Evolutionary conservation across 30 jellyfish, hydroid and myxozoan species (phyloP).

Genomic region (Clytia hemisphaerica): DNA sequence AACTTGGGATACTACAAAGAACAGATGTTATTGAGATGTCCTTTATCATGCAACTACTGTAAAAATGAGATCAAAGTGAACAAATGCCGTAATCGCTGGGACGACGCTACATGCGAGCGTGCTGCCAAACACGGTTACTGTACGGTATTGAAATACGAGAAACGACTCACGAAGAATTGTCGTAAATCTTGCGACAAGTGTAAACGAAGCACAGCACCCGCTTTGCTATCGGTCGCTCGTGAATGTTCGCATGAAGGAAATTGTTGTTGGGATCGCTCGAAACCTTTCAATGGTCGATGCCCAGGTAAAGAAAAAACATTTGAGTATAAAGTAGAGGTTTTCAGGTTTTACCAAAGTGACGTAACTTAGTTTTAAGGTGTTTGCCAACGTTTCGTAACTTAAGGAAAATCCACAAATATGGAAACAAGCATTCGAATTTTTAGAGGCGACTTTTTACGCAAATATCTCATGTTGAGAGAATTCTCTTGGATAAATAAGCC

Average conservation of each 20-base stretch:
- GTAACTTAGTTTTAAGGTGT: no score
- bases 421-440: no score
- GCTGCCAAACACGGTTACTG: background rate
- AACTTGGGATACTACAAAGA: constrained; percentile 6
- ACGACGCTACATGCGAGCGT: background rate
- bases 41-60: background rate
- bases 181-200: constrained; percentile 4
- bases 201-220: background rate
- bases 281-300: constrained; percentile 1
- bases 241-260: background rate
- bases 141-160: background rate
- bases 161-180: background rate
- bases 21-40: constrained; percentile 1
- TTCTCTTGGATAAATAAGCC: no score
- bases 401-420: no score
- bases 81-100: no score
- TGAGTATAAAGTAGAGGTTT: no score
- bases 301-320: background rate
- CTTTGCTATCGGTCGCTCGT: background rate
- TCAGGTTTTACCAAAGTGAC: no score
- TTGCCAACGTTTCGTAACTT: no score
- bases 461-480: no score
- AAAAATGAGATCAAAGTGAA: no score
- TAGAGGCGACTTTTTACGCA: no score
- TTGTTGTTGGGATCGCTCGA: constrained; percentile 19